Evolutionary conservation across 2,888 invertebrate genomes (phyloP).

Genomic region (Polylopha cassiicola): DNA sequence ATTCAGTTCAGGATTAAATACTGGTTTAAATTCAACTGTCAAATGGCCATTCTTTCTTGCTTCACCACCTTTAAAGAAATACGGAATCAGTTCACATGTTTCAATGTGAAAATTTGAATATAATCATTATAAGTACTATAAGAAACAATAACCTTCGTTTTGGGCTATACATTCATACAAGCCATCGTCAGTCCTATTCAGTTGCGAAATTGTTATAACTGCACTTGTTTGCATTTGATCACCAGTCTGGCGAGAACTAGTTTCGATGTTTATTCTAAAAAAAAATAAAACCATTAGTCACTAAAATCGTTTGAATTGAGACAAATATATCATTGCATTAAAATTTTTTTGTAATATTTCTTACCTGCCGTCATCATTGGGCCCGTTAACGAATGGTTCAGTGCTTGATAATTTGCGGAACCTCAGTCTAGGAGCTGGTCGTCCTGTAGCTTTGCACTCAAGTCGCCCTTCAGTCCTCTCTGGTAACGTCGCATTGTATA

Average conservation of each 20-base stretch:
- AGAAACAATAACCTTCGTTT: slow-evolving; percentile 77
- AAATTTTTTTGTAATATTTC: slow-evolving; percentile 1
- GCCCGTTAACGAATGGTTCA: slow-evolving; percentile 80
- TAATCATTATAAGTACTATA: background rate
- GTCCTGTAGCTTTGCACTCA: slow-evolving; percentile 86
- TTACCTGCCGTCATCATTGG: slow-evolving; percentile 78
- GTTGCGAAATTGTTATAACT: slow-evolving; percentile 80
- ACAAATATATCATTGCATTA: slow-evolving; percentile 8
- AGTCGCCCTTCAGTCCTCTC: slow-evolving; percentile 80
- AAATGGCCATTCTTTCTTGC: slow-evolving; percentile 88
- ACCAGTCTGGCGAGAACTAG: slow-evolving; percentile 62
- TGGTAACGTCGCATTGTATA: slow-evolving; percentile 83
- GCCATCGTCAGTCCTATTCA: slow-evolving; percentile 87
- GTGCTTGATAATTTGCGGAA: slow-evolving; percentile 85
- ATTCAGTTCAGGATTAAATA: slow-evolving; percentile 83
- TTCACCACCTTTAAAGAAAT: slow-evolving; percentile 72
- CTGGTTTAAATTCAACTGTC: slow-evolving; percentile 88
- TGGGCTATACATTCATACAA: slow-evolving; percentile 91
- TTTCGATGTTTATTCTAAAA: slow-evolving; percentile 79
- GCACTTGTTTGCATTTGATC: slow-evolving; percentile 77
- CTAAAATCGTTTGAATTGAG: slow-evolving; percentile 13
- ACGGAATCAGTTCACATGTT: background rate
- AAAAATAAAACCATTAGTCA: background rate
- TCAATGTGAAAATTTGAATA: background rate
- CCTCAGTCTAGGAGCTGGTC: slow-evolving; percentile 87